A percentile compares a stretch with the other conserved stretches of the same genome.
Evolutionary conservation across 2,888 invertebrate species (phyloP).

Genomic region (Microctonus aethiopoides): DNA sequence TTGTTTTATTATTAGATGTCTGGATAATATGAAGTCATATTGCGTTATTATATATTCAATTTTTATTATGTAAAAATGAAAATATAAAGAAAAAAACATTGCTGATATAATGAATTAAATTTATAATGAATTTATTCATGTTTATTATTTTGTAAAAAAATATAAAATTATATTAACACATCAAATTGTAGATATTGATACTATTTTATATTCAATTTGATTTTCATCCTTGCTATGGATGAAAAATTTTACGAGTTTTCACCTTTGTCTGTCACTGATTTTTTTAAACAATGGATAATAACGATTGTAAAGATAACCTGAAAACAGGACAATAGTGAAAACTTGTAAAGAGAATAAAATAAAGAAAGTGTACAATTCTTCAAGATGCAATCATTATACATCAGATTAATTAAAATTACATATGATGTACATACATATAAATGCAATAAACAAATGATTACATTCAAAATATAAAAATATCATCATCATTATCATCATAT

Average conservation of each 20-base stretch:
- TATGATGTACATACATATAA: too few species aligned
- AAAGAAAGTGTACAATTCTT: neutral
- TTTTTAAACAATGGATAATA: neutral
- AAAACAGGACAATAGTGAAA: neutral
- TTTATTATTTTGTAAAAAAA: neutral
- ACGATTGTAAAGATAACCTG: neutral
- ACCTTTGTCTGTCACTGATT: neutral
- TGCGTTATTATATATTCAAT: neutral
- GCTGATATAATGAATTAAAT: neutral
- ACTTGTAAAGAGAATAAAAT: neutral
- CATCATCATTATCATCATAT: neutral
- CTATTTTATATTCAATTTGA: neutral
- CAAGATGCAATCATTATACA: too few species aligned
- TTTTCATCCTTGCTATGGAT: neutral
- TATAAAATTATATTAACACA: neutral
- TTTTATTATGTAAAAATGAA: neutral
- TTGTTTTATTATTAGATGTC: neutral
- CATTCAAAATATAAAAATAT: too few species aligned
- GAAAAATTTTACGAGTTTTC: neutral
- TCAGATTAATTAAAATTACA: too few species aligned
- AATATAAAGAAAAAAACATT: neutral
- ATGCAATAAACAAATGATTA: too few species aligned
- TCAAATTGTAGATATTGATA: neutral
- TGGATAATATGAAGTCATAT: neutral
- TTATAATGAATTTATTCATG: neutral